Percentiles rank a stretch among this genome's conserved stretches.
phyloP scores from a whole-genome alignment of 2,888 invertebrate genomes.

The Orchestes rusci region DNA sequence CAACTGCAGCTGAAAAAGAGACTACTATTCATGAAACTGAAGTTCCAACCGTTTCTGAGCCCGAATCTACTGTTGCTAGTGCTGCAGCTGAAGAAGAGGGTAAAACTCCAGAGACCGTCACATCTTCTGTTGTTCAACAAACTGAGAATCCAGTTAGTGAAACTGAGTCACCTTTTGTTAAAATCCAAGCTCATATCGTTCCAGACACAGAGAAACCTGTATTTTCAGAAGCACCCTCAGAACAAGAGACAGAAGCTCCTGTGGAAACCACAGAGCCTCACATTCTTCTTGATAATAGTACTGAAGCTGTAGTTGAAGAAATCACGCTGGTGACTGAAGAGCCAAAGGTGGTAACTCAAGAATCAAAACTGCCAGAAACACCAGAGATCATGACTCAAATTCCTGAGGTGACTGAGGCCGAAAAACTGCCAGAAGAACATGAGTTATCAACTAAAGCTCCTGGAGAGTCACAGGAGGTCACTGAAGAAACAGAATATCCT shows the following conservation, averaged over 20 bases:
- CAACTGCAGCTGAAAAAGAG: slow-evolving; percentile 1
- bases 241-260: slow-evolving; percentile 9
- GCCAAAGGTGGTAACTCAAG: neutral
- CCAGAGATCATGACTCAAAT: slow-evolving; percentile 3
- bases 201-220: neutral
- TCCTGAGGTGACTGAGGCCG: slow-evolving; percentile 11
- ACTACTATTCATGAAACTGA: slow-evolving; percentile 1
- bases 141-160: too few relatives aligned
- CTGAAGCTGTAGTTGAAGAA: slow-evolving; percentile 7
- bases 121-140: too few relatives aligned
- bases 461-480: neutral
- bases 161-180: neutral
- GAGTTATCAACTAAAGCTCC: slow-evolving; percentile 3
- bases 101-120: slow-evolving; percentile 17
- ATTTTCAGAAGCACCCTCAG: slow-evolving; percentile 3
- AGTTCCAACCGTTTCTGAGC: slow-evolving; percentile 7
- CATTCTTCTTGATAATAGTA: slow-evolving; percentile 8
- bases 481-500: slow-evolving; percentile 1
- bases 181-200: slow-evolving; percentile 1
- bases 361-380: neutral
- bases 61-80: slow-evolving; percentile 20
- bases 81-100: slow-evolving; percentile 4
- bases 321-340: neutral
- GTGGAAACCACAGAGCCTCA: neutral
- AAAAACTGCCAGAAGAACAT: neutral